Evolutionary conservation across 2,113 vertebrate genomes (phyloP).

Genomic region (Puffinus mauretanicus): DNA sequence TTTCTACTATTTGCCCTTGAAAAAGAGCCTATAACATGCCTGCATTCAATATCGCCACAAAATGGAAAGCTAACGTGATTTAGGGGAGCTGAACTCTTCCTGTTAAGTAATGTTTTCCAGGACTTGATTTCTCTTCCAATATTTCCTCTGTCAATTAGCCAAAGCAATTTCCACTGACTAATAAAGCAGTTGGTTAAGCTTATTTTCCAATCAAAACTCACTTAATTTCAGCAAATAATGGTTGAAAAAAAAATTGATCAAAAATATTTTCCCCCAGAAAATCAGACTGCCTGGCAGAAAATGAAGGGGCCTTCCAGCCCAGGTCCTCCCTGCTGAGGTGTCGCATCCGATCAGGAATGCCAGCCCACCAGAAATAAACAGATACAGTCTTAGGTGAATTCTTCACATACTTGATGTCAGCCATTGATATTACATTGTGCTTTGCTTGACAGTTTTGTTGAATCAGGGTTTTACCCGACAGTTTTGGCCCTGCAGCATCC

Average conservation of each 20-base stretch:
- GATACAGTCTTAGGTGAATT: neutral
- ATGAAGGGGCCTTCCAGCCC: neutral
- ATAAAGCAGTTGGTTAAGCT: conserved; percentile 45
- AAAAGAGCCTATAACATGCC: neutral
- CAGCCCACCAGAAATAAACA: neutral
- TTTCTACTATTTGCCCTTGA: neutral
- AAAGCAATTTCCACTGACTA: conserved; percentile 38
- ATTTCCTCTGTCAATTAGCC: conserved; percentile 50
- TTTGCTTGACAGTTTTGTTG: neutral
- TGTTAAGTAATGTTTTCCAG: conserved; percentile 28
- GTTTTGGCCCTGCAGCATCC: neutral
- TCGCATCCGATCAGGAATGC: fast-evolving
- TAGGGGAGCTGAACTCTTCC: neutral
- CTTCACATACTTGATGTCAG: neutral
- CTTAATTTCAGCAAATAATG: conserved; percentile 43
- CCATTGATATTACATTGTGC: neutral
- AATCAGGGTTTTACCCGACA: fast-evolving
- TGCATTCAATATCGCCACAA: neutral
- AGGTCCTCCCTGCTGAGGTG: neutral
- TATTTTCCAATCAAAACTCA: conserved; percentile 58
- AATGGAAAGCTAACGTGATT: neutral
- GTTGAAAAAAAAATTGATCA: conserved; percentile 20
- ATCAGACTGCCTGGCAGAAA: neutral
- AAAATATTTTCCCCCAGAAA: neutral
- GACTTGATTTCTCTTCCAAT: conserved; percentile 10